A percentile compares a stretch with the other conserved stretches of the same genome.
These are phyloP conservation scores for Drosophila mimica DNA, from an alignment of 2,888 invertebrate genomes.

Conservation along the genomic window DNA sequence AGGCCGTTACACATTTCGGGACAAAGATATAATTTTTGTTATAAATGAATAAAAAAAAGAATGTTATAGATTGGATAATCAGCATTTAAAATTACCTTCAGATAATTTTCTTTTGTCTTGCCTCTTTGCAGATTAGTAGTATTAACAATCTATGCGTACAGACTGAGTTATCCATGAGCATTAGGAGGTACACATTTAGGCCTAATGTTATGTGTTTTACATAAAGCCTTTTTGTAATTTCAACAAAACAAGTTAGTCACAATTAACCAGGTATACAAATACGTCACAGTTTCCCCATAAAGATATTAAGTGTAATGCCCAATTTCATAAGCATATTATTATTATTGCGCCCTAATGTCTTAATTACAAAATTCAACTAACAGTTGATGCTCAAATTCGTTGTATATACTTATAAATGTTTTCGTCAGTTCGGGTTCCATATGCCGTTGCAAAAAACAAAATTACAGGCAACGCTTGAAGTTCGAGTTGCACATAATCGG, in stretches of 20 bases:
- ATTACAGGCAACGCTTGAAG: slow-evolving; percentile 42
- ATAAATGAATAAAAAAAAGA: neutral
- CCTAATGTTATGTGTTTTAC: neutral
- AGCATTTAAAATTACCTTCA: neutral
- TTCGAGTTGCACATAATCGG: slow-evolving; percentile 55
- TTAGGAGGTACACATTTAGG: neutral
- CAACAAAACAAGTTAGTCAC: slow-evolving; percentile 2
- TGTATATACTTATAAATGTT: slow-evolving; percentile 47
- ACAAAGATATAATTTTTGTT: neutral
- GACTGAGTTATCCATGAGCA: neutral
- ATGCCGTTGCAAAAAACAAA: slow-evolving; percentile 38
- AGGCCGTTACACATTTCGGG: neutral
- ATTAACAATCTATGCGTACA: neutral
- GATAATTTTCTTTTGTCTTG: neutral
- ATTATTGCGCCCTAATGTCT: slow-evolving; percentile 58
- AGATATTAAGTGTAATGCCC: slow-evolving; percentile 50
- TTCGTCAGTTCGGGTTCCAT: slow-evolving; percentile 43
- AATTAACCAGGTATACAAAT: slow-evolving; percentile 20
- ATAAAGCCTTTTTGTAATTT: neutral
- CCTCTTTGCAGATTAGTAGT: neutral
- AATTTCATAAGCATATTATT: slow-evolving; percentile 61
- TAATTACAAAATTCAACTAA: slow-evolving; percentile 52
- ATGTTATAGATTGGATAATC: neutral
- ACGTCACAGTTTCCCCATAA: slow-evolving; percentile 46
- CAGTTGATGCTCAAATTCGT: slow-evolving; percentile 36